phyloP scores from a whole-genome alignment of 2,797 vertebrate genomes.

The Eulemur rubriventer region DNA sequence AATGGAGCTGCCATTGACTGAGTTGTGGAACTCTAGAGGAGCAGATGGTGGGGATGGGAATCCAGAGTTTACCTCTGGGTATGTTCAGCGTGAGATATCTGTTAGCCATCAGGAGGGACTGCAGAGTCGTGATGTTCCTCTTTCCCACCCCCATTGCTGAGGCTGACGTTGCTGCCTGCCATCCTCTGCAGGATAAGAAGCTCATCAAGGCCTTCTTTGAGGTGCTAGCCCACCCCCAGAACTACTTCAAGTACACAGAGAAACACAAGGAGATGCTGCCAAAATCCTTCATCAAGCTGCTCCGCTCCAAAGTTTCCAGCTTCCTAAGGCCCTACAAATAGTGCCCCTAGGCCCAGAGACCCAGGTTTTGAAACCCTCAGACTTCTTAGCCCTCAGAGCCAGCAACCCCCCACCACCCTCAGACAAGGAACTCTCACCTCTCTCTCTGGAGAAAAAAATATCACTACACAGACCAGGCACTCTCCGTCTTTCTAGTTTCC shows the following conservation, averaged over 20 bases:
- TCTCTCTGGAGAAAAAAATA: slow-evolving; percentile 60
- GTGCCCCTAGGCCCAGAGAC: slow-evolving; percentile 66
- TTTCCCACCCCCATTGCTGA: not conserved
- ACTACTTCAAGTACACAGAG: slow-evolving; percentile 99
- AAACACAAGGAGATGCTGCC: slow-evolving; percentile 99
- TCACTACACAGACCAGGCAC: slow-evolving; percentile 65
- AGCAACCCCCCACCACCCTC: slow-evolving; percentile 43
- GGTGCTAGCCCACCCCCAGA: slow-evolving; percentile 97
- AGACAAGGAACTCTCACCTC: slow-evolving; percentile 33
- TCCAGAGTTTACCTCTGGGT: not conserved
- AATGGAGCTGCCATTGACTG: not conserved
- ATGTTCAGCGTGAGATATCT: not conserved
- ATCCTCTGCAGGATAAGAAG: slow-evolving; percentile 94
- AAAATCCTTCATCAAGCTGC: slow-evolving; percentile 98
- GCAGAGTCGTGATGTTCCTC: not conserved
- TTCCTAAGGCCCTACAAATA: slow-evolving; percentile 99
- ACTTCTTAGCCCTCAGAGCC: slow-evolving; percentile 63
- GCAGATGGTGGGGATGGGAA: not conserved
- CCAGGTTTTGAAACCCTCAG: slow-evolving; percentile 48
- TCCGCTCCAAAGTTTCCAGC: slow-evolving; percentile 98
- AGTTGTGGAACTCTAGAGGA: not conserved
- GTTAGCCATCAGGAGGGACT: not conserved
- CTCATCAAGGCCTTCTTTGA: slow-evolving; percentile 99
- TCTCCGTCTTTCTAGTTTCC: slow-evolving; percentile 53
- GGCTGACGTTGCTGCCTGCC: not conserved